phyloP scores from a whole-genome alignment of 1,140 invertebrate species.

The Stenopsyche tienmushanensis region DNA sequence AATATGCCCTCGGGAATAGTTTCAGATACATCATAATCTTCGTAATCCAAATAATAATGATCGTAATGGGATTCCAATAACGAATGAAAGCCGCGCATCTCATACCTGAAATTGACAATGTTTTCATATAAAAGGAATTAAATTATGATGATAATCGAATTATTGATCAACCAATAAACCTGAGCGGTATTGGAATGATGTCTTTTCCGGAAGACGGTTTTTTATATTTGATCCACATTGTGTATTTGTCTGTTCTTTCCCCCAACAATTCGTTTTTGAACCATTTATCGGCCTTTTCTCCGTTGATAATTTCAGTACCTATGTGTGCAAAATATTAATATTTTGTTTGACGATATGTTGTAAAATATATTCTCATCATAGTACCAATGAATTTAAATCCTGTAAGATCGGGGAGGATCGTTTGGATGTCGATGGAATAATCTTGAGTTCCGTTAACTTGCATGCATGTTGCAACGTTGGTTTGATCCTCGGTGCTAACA shows the following conservation, averaged over 20 bases:
- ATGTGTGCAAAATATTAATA: slow-evolving; percentile 38
- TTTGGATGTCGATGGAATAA: slow-evolving; percentile 66
- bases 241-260: slow-evolving; percentile 85
- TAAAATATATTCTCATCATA: not conserved
- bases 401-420: slow-evolving; percentile 78
- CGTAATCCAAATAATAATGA: slow-evolving; percentile 89
- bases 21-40: slow-evolving; percentile 69
- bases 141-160: not conserved
- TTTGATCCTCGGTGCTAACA: slow-evolving; percentile 71
- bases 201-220: slow-evolving; percentile 51
- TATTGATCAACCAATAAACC: slow-evolving; percentile 44
- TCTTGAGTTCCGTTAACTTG: slow-evolving; percentile 77
- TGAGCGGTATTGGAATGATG: slow-evolving; percentile 55
- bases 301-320: slow-evolving; percentile 66
- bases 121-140: slow-evolving; percentile 18
- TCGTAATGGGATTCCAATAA: slow-evolving; percentile 94
- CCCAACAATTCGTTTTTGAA: slow-evolving; percentile 64
- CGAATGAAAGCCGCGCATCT: slow-evolving; percentile 91
- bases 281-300: slow-evolving; percentile 74
- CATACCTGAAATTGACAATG: slow-evolving; percentile 70
- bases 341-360: not conserved
- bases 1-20: slow-evolving; percentile 46
- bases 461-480: slow-evolving; percentile 78
- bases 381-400: slow-evolving; percentile 60
- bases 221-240: slow-evolving; percentile 76